Evolutionary conservation across 2,113 vertebrate species (phyloP).

Genomic region (Melospiza georgiana): DNA sequence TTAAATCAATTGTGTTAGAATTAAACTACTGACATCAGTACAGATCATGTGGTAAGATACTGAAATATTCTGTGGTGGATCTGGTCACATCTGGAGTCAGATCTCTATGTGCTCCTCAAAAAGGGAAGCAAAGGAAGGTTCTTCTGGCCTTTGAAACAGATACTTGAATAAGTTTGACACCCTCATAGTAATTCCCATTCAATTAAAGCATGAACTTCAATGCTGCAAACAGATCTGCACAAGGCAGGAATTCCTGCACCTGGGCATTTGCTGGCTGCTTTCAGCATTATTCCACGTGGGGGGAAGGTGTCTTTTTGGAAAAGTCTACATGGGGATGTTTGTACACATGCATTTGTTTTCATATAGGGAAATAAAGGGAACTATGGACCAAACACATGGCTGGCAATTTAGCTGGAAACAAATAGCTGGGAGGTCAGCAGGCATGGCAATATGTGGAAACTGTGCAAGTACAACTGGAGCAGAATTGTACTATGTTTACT

Average conservation of each 20-base stretch:
- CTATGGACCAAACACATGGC: background rate
- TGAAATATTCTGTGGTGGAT: background rate
- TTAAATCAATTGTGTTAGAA: background rate
- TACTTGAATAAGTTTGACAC: background rate
- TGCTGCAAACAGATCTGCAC: background rate
- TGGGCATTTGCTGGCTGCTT: background rate
- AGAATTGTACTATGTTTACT: background rate
- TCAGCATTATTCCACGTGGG: background rate
- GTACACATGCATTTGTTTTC: background rate
- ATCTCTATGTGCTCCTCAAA: background rate
- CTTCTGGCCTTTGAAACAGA: background rate
- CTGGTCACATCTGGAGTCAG: background rate
- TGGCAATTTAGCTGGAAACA: background rate
- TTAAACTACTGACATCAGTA: background rate
- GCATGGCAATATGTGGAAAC: background rate
- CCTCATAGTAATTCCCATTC: background rate
- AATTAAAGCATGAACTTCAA: background rate
- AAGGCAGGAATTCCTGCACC: background rate
- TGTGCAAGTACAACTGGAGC: background rate
- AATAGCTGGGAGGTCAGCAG: background rate
- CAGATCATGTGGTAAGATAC: background rate
- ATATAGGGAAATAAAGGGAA: background rate
- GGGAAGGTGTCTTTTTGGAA: background rate
- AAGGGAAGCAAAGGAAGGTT: background rate
- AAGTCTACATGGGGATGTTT: background rate